Percentiles rank a stretch among this genome's conserved stretches.
phyloP scores from a whole-genome alignment of 2,797 vertebrate species.

The Acomys russatus region DNA sequence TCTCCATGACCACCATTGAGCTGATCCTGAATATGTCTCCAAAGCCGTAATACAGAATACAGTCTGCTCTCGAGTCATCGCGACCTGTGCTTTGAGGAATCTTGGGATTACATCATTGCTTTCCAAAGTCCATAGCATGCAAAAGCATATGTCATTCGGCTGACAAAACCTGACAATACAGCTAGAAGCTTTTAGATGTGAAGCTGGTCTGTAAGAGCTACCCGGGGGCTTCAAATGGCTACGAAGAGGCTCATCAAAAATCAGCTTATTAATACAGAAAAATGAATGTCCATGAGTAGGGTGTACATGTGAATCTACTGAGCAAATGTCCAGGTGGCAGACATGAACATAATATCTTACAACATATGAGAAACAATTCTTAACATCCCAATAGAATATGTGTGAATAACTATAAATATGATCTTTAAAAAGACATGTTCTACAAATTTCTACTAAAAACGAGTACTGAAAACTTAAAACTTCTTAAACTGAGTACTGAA shows the following conservation, averaged over 20 bases:
- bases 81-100: constrained; percentile 89
- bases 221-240: not conserved
- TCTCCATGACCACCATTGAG: constrained; percentile 99
- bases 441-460: constrained; percentile 46
- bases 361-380: constrained; percentile 24
- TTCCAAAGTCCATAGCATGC: constrained; percentile 39
- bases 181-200: constrained; percentile 31
- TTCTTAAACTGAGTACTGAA: constrained; percentile 18
- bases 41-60: constrained; percentile 96
- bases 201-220: constrained; percentile 32
- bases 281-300: not conserved
- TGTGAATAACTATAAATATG: constrained; percentile 22
- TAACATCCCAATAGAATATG: not conserved
- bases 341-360: constrained; percentile 21
- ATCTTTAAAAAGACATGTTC: constrained; percentile 1
- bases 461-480: not conserved
- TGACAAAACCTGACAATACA: not conserved
- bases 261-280: not conserved
- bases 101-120: not conserved
- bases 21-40: constrained; percentile 97
- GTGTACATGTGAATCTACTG: constrained; percentile 28
- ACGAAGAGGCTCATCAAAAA: not conserved
- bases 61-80: constrained; percentile 95
- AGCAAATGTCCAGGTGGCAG: constrained; percentile 51
- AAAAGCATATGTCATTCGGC: constrained; percentile 29